A percentile compares a stretch with the other conserved stretches of the same genome.
Conservation (phyloP, 1,140 invertebrate genomes). For the Cotesia chilonis region DNA sequence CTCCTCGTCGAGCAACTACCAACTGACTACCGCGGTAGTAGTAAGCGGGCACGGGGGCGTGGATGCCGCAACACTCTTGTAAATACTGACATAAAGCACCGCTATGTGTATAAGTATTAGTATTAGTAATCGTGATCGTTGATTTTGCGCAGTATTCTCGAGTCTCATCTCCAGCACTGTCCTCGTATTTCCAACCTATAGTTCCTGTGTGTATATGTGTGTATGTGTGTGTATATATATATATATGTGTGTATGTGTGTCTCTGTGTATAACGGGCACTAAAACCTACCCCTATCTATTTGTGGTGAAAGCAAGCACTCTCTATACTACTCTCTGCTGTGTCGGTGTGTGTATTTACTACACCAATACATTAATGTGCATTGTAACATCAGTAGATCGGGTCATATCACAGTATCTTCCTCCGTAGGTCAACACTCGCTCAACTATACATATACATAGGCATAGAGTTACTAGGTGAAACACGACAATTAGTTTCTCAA, state of each 20-base stretch:
- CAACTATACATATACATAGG: neutral
- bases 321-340: no score
- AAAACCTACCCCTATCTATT: slow-evolving; percentile 20
- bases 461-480: neutral
- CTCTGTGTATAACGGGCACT: neutral
- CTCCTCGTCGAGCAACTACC: no score
- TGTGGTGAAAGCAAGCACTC: slow-evolving; percentile 2
- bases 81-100: slow-evolving; percentile 10
- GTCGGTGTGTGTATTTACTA: no score
- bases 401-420: neutral
- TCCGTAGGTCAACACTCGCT: slow-evolving; percentile 24
- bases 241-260: no score
- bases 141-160: slow-evolving; percentile 12
- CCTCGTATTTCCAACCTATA: neutral
- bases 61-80: neutral
- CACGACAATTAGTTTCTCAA: slow-evolving; percentile 30
- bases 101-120: neutral
- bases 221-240: no score
- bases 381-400: no score
- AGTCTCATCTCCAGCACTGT: neutral
- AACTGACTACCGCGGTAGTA: no score
- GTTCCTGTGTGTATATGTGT: no score
- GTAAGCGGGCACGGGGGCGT: no score
- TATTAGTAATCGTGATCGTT: neutral
- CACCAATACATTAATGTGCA: no score